Base-by-base conservation (phyloP, 2,113 vertebrate species). In the Laticauda colubrina region DNA sequence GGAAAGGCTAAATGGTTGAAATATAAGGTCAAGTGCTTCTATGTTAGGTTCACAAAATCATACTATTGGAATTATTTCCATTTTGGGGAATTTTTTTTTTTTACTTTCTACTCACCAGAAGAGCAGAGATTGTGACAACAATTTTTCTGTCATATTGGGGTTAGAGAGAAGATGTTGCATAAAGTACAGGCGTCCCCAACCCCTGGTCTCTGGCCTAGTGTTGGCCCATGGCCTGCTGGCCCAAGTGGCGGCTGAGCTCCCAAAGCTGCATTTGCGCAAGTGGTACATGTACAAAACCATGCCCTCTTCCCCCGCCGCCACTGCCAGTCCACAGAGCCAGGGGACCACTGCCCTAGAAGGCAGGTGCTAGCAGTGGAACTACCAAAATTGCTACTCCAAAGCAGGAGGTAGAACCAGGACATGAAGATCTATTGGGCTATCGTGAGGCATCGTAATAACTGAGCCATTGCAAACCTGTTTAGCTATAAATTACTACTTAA, bases 231-330 rank as follows among this genome's bases (percentile, higher is more conserved):
- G 61, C 61, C 61, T 4, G 0, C n/a, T 69, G 29, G 12, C 61
- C 29, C 29, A 69, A 64, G 61, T 3, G 0, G 59, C 10, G 3
- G 10, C 3, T 0, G 4, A 29, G 61, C 1, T 1, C 10, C 1
- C 61, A 64, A 64, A 14, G 26, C 26, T 69, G 61, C 29, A 69
- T 69, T 69, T 69, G 61, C 0, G 1, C 29, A n/a, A 69, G 61
- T 29, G 26, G 61, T 69, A 12, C 29, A 69, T 69, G 61, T 12
- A 69, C 12, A 1, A 69, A 69, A 69, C 26, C 12, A 69, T 69
- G 11, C 10, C 11, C 61, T 64, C 3, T 26, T 11, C 26, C 57
- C 23, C 8, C 1, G 0, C 59, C 26, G 3, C 59, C 3, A 29
- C 10, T 1, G 4, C 61, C 4, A 69, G 2, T n/a, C 61, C 29